A percentile compares a stretch with the other conserved stretches of the same genome.
Conservation (phyloP, 2,888 invertebrate species). For the Callosobruchus maculatus region DNA sequence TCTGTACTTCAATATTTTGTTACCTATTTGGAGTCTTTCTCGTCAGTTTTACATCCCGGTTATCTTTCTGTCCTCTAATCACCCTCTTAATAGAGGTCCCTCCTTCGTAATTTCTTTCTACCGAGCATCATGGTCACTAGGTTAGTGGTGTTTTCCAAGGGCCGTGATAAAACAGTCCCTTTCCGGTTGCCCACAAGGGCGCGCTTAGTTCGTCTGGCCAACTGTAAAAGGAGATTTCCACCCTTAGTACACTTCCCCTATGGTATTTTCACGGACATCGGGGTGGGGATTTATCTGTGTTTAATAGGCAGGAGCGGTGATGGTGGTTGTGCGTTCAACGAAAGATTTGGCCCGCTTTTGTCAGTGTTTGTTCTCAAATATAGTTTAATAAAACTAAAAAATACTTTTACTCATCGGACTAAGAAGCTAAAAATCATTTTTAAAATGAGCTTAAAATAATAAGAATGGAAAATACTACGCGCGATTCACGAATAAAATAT, state of each 20-base stretch:
- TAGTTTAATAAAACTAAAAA: too few relatives aligned
- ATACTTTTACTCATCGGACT: too few relatives aligned
- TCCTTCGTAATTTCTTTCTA: not conserved
- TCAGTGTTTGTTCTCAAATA: too few relatives aligned
- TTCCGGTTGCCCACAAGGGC: not conserved
- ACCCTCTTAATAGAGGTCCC: not conserved
- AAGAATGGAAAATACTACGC: too few relatives aligned
- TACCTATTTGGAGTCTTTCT: too few relatives aligned
- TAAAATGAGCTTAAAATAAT: too few relatives aligned
- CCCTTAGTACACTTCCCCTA: not conserved
- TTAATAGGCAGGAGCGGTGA: not conserved
- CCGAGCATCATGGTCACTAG: not conserved
- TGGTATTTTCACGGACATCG: not conserved
- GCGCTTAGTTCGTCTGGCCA: not conserved
- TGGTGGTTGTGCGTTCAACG: too few relatives aligned
- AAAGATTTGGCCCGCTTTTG: not conserved
- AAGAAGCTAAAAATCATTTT: too few relatives aligned
- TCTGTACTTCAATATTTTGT: too few relatives aligned
- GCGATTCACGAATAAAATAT: too few relatives aligned
- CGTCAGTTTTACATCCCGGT: too few relatives aligned
- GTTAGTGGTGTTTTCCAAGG: constrained; percentile 5
- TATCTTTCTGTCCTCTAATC: not conserved
- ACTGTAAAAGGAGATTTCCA: not conserved
- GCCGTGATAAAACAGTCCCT: not conserved
- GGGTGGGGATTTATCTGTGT: not conserved